Evolutionary conservation across 2,888 invertebrate species (phyloP).

Genomic region (Drosophila meridiana): DNA sequence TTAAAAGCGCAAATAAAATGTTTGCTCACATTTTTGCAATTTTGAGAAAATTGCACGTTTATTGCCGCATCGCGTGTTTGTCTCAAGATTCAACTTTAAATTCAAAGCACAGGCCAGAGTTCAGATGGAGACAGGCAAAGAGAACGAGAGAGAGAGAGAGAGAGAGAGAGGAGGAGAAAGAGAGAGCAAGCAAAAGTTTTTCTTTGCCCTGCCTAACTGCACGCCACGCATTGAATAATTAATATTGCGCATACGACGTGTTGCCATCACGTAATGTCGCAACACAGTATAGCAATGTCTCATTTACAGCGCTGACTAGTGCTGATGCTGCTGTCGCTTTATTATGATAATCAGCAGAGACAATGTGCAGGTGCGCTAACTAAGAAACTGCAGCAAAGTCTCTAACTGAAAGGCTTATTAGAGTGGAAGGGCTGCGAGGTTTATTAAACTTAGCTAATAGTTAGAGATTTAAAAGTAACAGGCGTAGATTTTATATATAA

Average conservation of each 20-base stretch:
- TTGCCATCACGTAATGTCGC: slow-evolving; percentile 53
- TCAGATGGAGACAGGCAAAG: neutral
- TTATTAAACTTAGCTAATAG: neutral
- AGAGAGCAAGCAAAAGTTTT: neutral
- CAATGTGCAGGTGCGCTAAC: slow-evolving; percentile 25
- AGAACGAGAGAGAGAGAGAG: neutral
- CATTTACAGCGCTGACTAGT: slow-evolving; percentile 20
- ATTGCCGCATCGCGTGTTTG: slow-evolving; percentile 63
- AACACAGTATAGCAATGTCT: slow-evolving; percentile 23
- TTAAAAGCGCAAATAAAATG: slow-evolving; percentile 74
- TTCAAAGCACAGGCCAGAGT: slow-evolving; percentile 31
- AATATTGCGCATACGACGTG: slow-evolving; percentile 78
- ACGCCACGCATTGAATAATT: slow-evolving; percentile 62
- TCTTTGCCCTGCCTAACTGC: slow-evolving; percentile 15
- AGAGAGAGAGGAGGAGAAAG: neutral
- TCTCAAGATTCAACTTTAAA: slow-evolving; percentile 54
- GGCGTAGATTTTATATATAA: neutral
- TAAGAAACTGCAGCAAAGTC: neutral
- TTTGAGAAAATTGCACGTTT: slow-evolving; percentile 72
- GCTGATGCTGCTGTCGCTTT: slow-evolving; percentile 30
- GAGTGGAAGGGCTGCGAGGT: neutral
- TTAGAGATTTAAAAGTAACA: too few species aligned
- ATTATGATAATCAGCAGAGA: slow-evolving; percentile 55
- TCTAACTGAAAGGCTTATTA: neutral
- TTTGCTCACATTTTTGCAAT: slow-evolving; percentile 79